Evolutionary conservation across 2,113 vertebrate genomes (phyloP), one percentile per base, ranked within the genome.

Genomic region (Myxocyprinus asiaticus): DNA sequence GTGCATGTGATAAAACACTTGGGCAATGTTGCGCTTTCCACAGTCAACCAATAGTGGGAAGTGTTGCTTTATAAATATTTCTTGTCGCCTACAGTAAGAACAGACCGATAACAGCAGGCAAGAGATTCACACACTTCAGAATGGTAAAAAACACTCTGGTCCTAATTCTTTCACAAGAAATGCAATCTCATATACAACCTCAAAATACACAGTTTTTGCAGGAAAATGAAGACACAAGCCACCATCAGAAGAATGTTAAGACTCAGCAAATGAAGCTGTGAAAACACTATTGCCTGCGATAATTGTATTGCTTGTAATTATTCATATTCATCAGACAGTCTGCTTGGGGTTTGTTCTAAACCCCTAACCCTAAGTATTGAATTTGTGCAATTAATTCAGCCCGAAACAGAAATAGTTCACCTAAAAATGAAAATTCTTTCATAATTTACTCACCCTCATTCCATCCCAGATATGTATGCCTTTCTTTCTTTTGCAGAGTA

Each of bases 1-100:
- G 44, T 61, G 68, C 14, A 10, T 4, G 6, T n/a, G 43, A 48
- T 33, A 14, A 68, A 76, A 64, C 12, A 55, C n/a, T 50, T 48
- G 65, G 67, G 77, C 33, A 69, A 59, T 42, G 2, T 56, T 88
- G 91, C 85, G 90, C 82, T 89, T 82, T 64, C 65, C 12, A 9
- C 5, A 62, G 11, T 70, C 47, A 70, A 68, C 87, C 91, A 88
- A 85, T 51, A 83, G 92, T 89, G 85, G 90, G 92, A 84, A 87
- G 87, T 81, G 72, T 71, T 86, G 88, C 33, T 79, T 86, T 78
- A 79, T 7, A 79, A 73, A 88, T 82, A 72, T 70, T 43, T 22
- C 10, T 43, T n/a, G 0, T 69, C 22, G 45, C 58, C 58, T 62
- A 48, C 45, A 63, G 17, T 14, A 50, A 61, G 70, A 45, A 47